Conservation (phyloP, 2,113 vertebrate species). For the Syngnathoides biaculeatus region DNA sequence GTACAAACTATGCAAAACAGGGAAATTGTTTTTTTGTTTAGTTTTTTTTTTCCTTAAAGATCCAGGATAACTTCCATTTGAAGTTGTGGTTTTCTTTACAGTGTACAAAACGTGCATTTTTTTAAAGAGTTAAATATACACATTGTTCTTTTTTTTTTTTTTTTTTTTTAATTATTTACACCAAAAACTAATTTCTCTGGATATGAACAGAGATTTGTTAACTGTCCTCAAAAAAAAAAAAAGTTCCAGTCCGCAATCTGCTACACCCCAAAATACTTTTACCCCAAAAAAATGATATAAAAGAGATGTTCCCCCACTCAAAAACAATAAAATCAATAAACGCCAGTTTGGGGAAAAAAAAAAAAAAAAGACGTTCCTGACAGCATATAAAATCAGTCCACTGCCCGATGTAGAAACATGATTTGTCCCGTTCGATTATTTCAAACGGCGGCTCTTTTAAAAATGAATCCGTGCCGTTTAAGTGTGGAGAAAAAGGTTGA, state of each 20-base stretch:
- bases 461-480: neutral
- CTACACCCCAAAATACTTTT: conserved; percentile 22
- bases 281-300: conserved; percentile 10
- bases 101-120: conserved; percentile 75
- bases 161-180: conserved; percentile 65
- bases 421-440: conserved; percentile 17
- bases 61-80: conserved; percentile 65
- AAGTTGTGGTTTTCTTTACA: conserved; percentile 62
- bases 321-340: conserved; percentile 32
- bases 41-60: conserved; percentile 47
- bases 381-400: conserved; percentile 34
- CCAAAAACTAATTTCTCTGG: conserved; percentile 50
- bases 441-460: neutral
- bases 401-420: conserved; percentile 46
- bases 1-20: conserved; percentile 63
- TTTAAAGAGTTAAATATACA: conserved; percentile 65
- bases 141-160: conserved; percentile 57
- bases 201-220: conserved; percentile 61
- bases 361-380: conserved; percentile 6
- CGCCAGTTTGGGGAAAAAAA: conserved; percentile 3
- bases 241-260: conserved; percentile 36
- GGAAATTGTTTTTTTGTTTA: conserved; percentile 19
- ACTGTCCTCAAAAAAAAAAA: conserved; percentile 26
- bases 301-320: conserved; percentile 43
- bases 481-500: neutral